Conservation (phyloP, 2,113 vertebrate species). For the Nothobranchius furzeri region DNA sequence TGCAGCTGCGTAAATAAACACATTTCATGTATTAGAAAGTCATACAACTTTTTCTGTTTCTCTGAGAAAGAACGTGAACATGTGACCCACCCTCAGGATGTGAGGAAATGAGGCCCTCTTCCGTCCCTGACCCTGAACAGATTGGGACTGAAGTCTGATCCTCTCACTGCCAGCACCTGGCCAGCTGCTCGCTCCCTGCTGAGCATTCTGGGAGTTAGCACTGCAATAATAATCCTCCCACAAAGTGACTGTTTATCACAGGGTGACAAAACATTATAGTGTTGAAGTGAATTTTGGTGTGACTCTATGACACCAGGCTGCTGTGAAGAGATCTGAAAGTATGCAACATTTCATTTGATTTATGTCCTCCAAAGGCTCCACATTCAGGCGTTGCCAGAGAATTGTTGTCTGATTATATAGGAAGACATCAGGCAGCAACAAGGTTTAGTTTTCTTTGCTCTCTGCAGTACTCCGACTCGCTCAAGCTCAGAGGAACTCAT, state of each 20-base stretch:
- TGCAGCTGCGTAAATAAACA: neutral
- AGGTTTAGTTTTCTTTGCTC: conserved; percentile 67
- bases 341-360: conserved; percentile 32
- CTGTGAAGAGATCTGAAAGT: conserved; percentile 31
- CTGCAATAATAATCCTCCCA: conserved; percentile 50
- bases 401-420: conserved; percentile 45
- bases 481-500: conserved; percentile 69
- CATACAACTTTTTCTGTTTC: too few species aligned
- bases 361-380: conserved; percentile 23
- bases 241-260: conserved; percentile 46
- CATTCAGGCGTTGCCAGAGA: conserved; percentile 33
- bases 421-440: conserved; percentile 39
- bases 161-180: conserved; percentile 43
- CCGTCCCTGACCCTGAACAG: conserved; percentile 58
- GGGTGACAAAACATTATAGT: conserved; percentile 29
- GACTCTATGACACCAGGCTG: conserved; percentile 21
- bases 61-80: conserved; percentile 20
- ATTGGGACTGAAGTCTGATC: conserved; percentile 24
- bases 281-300: conserved; percentile 14
- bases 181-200: conserved; percentile 29
- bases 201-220: conserved; percentile 47
- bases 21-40: neutral
- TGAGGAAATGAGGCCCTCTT: conserved; percentile 67
- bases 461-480: conserved; percentile 72
- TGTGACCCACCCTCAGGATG: conserved; percentile 66